Conservation (phyloP, 2,797 vertebrate genomes). For the Gallinago nigripennis region DNA sequence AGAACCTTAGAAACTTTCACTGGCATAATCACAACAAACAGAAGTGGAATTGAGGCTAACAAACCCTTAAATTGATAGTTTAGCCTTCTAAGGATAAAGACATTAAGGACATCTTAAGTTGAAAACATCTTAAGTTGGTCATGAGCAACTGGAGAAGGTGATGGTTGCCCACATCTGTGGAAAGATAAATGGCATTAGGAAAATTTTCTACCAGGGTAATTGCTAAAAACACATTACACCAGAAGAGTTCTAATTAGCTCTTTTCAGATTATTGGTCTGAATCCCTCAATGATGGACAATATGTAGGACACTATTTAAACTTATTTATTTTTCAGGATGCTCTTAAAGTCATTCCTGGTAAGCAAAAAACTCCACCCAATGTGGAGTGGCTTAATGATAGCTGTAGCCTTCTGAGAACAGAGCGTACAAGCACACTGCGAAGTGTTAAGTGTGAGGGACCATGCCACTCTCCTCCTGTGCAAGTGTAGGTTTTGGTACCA, state of each 20-base stretch:
- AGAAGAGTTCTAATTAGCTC: neutral
- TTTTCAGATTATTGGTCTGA: neutral
- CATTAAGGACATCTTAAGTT: neutral
- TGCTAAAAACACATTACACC: neutral
- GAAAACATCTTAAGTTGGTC: neutral
- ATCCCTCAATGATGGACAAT: neutral
- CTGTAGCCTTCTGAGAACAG: neutral
- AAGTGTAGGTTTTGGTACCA: neutral
- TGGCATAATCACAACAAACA: neutral
- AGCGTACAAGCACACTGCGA: neutral
- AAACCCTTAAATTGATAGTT: neutral
- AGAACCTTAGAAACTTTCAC: neutral
- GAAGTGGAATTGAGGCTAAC: neutral
- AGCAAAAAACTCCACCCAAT: accelerated
- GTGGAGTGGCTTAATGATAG: neutral
- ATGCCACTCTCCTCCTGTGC: accelerated
- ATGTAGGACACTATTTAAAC: neutral
- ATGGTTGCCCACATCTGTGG: neutral
- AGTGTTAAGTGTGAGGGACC: neutral
- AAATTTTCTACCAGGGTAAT: neutral
- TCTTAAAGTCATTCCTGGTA: neutral
- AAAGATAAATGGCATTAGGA: neutral
- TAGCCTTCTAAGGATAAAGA: neutral
- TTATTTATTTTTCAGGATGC: neutral
- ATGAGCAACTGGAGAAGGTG: neutral